Conservation (phyloP, 2,888 invertebrate species). For the Torymus texanus region DNA sequence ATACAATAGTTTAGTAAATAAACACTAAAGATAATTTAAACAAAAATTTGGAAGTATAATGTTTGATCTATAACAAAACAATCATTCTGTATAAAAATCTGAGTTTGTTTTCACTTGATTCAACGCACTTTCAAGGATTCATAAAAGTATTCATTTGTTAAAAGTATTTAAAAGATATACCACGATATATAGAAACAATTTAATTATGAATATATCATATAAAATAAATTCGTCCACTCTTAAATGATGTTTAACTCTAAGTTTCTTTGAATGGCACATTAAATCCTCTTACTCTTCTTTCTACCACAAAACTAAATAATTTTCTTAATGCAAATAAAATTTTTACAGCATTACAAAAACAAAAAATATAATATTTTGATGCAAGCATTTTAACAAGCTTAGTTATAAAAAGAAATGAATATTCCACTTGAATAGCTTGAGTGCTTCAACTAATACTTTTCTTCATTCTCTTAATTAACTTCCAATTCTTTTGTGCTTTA, state of each 20-base stretch:
- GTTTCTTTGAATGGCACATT: constrained; percentile 55
- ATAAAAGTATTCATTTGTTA: constrained; percentile 35
- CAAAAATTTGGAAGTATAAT: constrained; percentile 22
- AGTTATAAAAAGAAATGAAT: constrained; percentile 39
- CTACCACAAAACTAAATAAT: constrained; percentile 34
- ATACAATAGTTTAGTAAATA: constrained; percentile 33
- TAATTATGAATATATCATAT: constrained; percentile 30
- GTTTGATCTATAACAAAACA: constrained; percentile 8
- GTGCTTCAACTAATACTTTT: constrained; percentile 50
- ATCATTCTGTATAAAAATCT: constrained; percentile 36
- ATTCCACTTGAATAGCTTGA: constrained; percentile 32
- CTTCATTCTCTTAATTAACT: constrained; percentile 37
- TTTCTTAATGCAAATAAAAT: constrained; percentile 42
- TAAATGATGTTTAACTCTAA: constrained; percentile 53
- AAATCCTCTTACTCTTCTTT: constrained; percentile 36
- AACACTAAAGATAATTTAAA: constrained; percentile 45
- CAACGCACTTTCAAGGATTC: constrained; percentile 27
- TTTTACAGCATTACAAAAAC: constrained; percentile 32
- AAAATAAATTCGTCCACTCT: constrained; percentile 60
- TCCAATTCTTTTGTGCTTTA: constrained; percentile 33
- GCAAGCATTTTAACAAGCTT: constrained; percentile 47
- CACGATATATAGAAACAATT: constrained; percentile 37
- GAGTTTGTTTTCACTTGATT: constrained; percentile 15
- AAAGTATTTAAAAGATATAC: constrained; percentile 42
- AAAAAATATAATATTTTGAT: constrained; percentile 49